These are phyloP conservation scores for Clarias platycephalus DNA, from an alignment of 2,797 vertebrate genomes.

Conservation along the genomic window DNA sequence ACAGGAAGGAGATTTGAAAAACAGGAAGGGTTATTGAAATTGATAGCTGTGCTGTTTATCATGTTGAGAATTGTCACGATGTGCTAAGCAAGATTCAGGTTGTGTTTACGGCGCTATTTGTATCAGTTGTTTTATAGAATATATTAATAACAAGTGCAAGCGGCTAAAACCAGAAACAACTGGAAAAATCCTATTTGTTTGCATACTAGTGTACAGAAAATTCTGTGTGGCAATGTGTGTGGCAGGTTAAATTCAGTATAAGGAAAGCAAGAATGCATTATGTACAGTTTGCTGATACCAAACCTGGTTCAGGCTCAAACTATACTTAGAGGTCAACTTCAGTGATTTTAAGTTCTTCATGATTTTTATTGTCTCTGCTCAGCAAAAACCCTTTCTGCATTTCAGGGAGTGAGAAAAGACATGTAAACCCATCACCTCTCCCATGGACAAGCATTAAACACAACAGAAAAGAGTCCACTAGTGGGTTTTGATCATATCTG, in stretches of 20 bases:
- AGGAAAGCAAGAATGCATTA: slow-evolving; percentile 31
- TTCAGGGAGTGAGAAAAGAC: slow-evolving; percentile 63
- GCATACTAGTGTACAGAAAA: background rate
- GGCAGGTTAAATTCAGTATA: slow-evolving; percentile 7
- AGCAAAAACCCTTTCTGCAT: slow-evolving; percentile 48
- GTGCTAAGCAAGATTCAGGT: slow-evolving; percentile 24
- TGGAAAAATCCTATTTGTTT: slow-evolving; percentile 2
- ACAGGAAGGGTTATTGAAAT: slow-evolving; percentile 57
- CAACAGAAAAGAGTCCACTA: background rate
- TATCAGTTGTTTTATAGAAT: slow-evolving; percentile 36
- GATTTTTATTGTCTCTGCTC: slow-evolving; percentile 64
- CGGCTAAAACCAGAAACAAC: slow-evolving; percentile 25
- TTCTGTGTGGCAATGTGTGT: background rate
- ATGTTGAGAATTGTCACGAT: slow-evolving; percentile 45
- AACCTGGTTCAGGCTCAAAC: background rate
- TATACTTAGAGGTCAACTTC: slow-evolving; percentile 14
- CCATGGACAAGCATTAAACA: background rate
- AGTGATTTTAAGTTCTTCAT: slow-evolving; percentile 62
- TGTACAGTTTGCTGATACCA: slow-evolving; percentile 11
- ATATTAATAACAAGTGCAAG: slow-evolving; percentile 27
- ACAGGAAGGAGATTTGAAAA: slow-evolving; percentile 65
- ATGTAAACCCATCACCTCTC: background rate
- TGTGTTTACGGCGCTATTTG: slow-evolving; percentile 45
- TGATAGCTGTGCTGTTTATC: slow-evolving; percentile 48
- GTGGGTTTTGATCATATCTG: background rate